phyloP scores from a whole-genome alignment of 2,113 vertebrate genomes.

The Mixornis gularis region DNA sequence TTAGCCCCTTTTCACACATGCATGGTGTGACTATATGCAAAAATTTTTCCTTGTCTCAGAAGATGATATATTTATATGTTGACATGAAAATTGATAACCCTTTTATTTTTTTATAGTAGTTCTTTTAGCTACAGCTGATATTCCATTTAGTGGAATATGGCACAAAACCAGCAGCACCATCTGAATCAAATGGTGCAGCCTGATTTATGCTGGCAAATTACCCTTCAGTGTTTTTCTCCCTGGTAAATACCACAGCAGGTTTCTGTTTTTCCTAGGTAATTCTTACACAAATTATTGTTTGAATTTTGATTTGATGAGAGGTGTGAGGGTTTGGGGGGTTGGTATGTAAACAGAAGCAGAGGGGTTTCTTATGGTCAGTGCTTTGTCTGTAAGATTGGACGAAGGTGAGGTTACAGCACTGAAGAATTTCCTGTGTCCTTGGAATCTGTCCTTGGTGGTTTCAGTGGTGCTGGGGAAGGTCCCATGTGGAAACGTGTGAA shows the following conservation, averaged over 20 bases:
- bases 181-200: neutral
- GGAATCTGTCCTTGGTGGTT: neutral
- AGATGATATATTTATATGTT: neutral
- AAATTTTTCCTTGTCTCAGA: neutral
- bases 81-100: neutral
- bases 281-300: neutral
- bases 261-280: neutral
- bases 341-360: neutral
- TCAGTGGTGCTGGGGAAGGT: neutral
- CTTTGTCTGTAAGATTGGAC: neutral
- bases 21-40: neutral
- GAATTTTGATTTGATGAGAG: neutral
- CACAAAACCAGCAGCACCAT: neutral
- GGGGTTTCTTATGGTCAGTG: neutral
- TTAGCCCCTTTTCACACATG: neutral
- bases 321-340: neutral
- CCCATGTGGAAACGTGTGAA: neutral
- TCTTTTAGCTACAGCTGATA: neutral
- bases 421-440: neutral
- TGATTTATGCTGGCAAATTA: neutral
- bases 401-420: neutral
- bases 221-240: neutral
- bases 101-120: neutral
- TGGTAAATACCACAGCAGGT: neutral
- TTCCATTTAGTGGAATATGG: neutral